Conservation (phyloP, 1,140 invertebrate species). For the Chrysomallon squamiferum region DNA sequence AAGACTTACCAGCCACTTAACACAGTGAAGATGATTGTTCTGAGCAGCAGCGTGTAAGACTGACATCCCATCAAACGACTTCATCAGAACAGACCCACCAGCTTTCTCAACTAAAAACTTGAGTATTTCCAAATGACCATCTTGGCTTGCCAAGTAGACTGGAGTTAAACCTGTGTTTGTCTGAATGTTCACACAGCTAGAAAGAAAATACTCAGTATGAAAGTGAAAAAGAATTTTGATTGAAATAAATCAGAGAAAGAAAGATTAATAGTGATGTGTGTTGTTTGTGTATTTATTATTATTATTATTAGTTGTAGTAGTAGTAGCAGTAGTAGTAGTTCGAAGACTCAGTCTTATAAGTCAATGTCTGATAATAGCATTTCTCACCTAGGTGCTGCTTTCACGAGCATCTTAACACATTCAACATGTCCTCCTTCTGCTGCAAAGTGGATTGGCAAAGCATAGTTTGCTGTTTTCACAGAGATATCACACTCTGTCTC, state of each 20-base stretch:
- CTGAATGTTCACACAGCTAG: conserved; percentile 75
- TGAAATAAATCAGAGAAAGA: too few species aligned
- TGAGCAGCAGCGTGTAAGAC: conserved; percentile 86
- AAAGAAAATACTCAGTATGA: conserved; percentile 13
- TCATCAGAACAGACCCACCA: conserved; percentile 76
- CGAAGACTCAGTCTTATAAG: not conserved
- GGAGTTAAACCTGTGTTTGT: conserved; percentile 90
- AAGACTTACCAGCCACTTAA: conserved; percentile 89
- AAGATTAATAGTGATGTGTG: too few species aligned
- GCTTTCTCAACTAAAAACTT: conserved; percentile 82
- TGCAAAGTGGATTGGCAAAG: conserved; percentile 84
- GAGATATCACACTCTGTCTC: conserved; percentile 68
- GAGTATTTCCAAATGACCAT: conserved; percentile 83
- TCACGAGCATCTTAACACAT: conserved; percentile 80
- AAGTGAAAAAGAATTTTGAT: too few species aligned
- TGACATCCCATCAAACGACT: conserved; percentile 88
- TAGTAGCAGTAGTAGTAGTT: too few species aligned
- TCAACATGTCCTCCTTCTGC: conserved; percentile 83
- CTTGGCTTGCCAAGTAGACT: conserved; percentile 87
- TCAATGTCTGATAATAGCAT: not conserved
- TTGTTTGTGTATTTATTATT: too few species aligned
- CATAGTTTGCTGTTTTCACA: conserved; percentile 66
- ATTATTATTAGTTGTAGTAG: too few species aligned
- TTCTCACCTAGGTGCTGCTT: conserved; percentile 61
- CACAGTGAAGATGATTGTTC: conserved; percentile 83